phyloP scores from a whole-genome alignment of 1,140 invertebrate genomes.

The Pseudachorutes palmiensis region DNA sequence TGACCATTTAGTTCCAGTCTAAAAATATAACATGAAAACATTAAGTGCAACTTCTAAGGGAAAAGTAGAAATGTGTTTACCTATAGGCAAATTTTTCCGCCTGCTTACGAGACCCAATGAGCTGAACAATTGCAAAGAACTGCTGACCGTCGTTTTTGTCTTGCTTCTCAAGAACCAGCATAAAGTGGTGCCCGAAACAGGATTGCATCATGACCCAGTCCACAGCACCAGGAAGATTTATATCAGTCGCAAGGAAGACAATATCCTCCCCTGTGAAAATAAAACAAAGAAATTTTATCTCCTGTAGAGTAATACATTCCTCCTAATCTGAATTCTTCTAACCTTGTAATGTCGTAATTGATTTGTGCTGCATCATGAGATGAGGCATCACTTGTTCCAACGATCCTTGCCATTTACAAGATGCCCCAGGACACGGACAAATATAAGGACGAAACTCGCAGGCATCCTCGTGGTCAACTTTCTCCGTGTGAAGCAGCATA shows the following conservation, averaged over 20 bases:
- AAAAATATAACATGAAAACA: no score
- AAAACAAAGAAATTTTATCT: conserved; percentile 10
- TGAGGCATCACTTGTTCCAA: conserved; percentile 96
- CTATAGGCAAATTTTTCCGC: conserved; percentile 98
- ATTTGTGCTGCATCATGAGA: conserved; percentile 94
- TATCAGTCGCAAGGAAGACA: conserved; percentile 98
- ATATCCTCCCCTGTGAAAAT: conserved; percentile 78
- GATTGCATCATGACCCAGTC: conserved; percentile 99
- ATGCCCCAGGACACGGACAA: conserved; percentile 96
- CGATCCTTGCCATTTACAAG: conserved; percentile 97
- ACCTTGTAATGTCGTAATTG: conserved; percentile 92
- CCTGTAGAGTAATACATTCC: neutral
- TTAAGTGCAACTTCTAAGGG: no score
- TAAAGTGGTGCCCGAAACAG: conserved; percentile 97
- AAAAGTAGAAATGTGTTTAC: no score
- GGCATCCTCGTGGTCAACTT: conserved; percentile 94
- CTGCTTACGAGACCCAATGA: conserved; percentile 97
- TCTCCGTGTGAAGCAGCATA: conserved; percentile 90
- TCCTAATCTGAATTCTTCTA: conserved; percentile 20
- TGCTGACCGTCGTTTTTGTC: conserved; percentile 96
- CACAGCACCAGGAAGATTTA: conserved; percentile 96
- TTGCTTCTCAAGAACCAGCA: conserved; percentile 98
- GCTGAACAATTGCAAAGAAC: conserved; percentile 98
- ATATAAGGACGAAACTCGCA: conserved; percentile 96
- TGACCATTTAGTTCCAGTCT: conserved; percentile 93